These are phyloP conservation scores for Drosophila merina DNA, from an alignment of 2,888 invertebrate genomes.

Conservation along the genomic window DNA sequence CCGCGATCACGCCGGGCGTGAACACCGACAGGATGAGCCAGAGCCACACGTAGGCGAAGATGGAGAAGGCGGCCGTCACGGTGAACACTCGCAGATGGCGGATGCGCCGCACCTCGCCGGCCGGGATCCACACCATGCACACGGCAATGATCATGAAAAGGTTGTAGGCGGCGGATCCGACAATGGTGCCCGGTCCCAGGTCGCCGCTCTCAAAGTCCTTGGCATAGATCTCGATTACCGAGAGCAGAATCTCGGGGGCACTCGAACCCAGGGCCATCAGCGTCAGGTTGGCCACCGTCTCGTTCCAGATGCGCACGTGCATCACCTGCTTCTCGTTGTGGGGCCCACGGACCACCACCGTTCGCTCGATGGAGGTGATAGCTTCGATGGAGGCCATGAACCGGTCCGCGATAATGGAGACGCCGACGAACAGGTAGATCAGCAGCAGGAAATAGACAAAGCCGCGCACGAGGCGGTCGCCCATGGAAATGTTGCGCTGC, in stretches of 20 bases:
- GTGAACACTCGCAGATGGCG: constrained; percentile 98
- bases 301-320: constrained; percentile 98
- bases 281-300: constrained; percentile 99
- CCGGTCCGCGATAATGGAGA: constrained; percentile 98
- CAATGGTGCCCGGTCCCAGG: constrained; percentile 98
- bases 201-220: constrained; percentile 98
- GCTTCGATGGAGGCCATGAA: constrained; percentile 99
- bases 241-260: constrained; percentile 98
- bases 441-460: constrained; percentile 94
- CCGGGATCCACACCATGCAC: constrained; percentile 96
- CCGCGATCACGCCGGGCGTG: constrained; percentile 93
- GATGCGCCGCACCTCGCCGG: constrained; percentile 95
- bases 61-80: constrained; percentile 98
- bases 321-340: constrained; percentile 95
- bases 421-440: constrained; percentile 98
- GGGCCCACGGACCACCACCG: constrained; percentile 94
- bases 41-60: constrained; percentile 99
- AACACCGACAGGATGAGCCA: constrained; percentile 96
- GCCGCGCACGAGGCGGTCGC: constrained; percentile 93
- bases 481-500: constrained; percentile 89
- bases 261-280: constrained; percentile 99
- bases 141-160: constrained; percentile 98
- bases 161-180: constrained; percentile 99
- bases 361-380: constrained; percentile 98
- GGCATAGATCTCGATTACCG: constrained; percentile 98